A percentile compares a stretch with the other conserved stretches of the same genome.
phyloP scores from a whole-genome alignment of 2,888 invertebrate species.

The Anthrax anthrax region DNA sequence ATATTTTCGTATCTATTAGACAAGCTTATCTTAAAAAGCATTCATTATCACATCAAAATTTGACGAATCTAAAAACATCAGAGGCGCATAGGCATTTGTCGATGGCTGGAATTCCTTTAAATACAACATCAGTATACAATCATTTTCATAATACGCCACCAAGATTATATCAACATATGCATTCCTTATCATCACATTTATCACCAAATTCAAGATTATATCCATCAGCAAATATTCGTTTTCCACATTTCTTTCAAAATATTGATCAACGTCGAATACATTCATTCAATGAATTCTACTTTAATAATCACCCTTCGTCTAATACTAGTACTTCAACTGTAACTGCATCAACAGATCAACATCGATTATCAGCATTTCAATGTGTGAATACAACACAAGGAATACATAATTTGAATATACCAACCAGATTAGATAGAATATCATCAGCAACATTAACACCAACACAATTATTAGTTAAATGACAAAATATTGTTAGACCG shows the following conservation, averaged over 20 bases:
- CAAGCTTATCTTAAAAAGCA: slow-evolving; percentile 41
- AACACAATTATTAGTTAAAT: slow-evolving; percentile 24
- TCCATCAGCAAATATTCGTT: slow-evolving; percentile 14
- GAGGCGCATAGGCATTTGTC: slow-evolving; percentile 14
- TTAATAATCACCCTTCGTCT: too few relatives aligned
- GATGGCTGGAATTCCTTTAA: neutral
- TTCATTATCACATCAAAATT: slow-evolving; percentile 29
- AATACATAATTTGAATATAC: slow-evolving; percentile 22
- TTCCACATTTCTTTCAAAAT: slow-evolving; percentile 17
- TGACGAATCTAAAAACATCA: slow-evolving; percentile 26
- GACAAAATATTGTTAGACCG: slow-evolving; percentile 30
- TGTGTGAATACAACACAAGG: slow-evolving; percentile 17
- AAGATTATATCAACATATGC: slow-evolving; percentile 8
- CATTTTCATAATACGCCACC: slow-evolving; percentile 6
- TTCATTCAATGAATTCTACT: slow-evolving; percentile 29
- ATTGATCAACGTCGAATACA: slow-evolving; percentile 29
- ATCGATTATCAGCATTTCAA: slow-evolving; percentile 30
- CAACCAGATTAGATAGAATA: slow-evolving; percentile 12
- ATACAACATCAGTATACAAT: neutral
- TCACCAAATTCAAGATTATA: slow-evolving; percentile 5
- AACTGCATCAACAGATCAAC: slow-evolving; percentile 25
- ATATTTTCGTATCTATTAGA: slow-evolving; percentile 14
- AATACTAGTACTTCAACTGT: too few relatives aligned
- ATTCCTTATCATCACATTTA: slow-evolving; percentile 1
- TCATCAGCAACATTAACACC: slow-evolving; percentile 13